Evolutionary conservation across 2,888 invertebrate species (phyloP), one percentile per base, ranked within the genome.

Genomic region (Shargacucullia verbasci): DNA sequence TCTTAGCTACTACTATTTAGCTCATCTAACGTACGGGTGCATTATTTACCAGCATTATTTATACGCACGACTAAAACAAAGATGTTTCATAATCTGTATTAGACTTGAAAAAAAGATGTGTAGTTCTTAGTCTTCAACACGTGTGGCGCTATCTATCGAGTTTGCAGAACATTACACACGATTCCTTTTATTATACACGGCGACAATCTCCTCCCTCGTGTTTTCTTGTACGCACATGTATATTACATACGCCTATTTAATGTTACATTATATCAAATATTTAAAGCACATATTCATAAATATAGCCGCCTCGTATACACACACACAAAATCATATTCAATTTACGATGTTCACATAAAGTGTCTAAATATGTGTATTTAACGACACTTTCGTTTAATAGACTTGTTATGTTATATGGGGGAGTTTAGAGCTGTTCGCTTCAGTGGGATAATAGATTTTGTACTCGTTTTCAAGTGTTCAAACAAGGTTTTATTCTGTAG

Each of bases 301-400:
- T 59, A 61, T 57, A 66, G 40, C 14, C 40, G 20, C 14, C 37
- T 63, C 38, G 46, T 62, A 67, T 52, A 62, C 44, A n/a, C n/a
- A n/a, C n/a, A n/a, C n/a, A n/a, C 45, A 27, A 76, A 76, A 68
- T 63, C 70, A 58, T 73, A 71, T 69, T 69, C 70, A 76, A 73
- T 76, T 76, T 76, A 73, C 69, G 73, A 73, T 14, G 25, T 38
- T 12, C 35, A 10, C 73, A 50, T 73, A 73, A 76, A 76, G n/a
- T 59, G 63, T 59, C 11, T 57, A 60, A 72, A 75, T 66, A 72
- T 60, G 60, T 76, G 64, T 48, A 57, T 68, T 76, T 73, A 56
- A 73, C 29, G 53, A 33, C 43, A 50, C 55, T 55, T 68, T 60
- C 39, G 44, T 49, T 68, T 73, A 73, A 73, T 52, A 15, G 56